phyloP scores from a whole-genome alignment of 2,888 invertebrate genomes.

The Carpatolechia fugitivella region DNA sequence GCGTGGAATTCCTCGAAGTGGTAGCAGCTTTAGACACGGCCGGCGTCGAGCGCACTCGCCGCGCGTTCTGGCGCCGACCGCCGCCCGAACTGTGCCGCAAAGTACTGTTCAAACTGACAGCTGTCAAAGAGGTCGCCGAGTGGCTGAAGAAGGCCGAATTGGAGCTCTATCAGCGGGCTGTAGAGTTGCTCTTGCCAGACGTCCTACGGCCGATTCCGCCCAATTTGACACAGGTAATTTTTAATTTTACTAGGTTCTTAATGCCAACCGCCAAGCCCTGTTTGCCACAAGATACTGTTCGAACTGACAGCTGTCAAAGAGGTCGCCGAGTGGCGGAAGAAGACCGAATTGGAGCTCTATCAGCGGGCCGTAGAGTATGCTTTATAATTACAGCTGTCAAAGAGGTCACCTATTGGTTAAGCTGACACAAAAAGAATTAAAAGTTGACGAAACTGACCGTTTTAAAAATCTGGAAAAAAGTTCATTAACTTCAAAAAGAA shows the following conservation, averaged over 20 bases:
- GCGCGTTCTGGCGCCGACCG: conserved; percentile 94
- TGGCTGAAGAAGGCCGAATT: conserved; percentile 93
- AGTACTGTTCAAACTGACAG: conserved; percentile 88
- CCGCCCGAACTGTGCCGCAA: conserved; percentile 94
- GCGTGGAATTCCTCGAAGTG: conserved; percentile 94
- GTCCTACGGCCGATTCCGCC: conserved; percentile 97
- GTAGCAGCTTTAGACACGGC: conserved; percentile 94
- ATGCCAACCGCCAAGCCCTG: too few relatives aligned
- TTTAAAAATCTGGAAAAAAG: too few relatives aligned
- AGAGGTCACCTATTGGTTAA: too few relatives aligned
- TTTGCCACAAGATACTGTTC: conserved; percentile 95
- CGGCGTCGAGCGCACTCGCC: conserved; percentile 94
- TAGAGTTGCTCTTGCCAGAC: conserved; percentile 97
- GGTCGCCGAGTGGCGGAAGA: conserved; percentile 88
- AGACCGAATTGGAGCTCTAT: conserved; percentile 95
- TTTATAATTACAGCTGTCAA: too few relatives aligned
- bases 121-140: conserved; percentile 78
- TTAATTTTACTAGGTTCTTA: too few relatives aligned
- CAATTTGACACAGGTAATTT: conserved; percentile 95
- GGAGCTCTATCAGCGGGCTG: conserved; percentile 96
- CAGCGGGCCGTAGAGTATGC: conserved; percentile 96
- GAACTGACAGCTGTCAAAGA: conserved; percentile 77
- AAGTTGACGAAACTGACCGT: too few relatives aligned
- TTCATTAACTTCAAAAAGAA: too few relatives aligned
- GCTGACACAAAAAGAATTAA: too few relatives aligned